Evolutionary conservation across 2,888 invertebrate genomes (phyloP).

Genomic region (Teinopalpus imperialis): DNA sequence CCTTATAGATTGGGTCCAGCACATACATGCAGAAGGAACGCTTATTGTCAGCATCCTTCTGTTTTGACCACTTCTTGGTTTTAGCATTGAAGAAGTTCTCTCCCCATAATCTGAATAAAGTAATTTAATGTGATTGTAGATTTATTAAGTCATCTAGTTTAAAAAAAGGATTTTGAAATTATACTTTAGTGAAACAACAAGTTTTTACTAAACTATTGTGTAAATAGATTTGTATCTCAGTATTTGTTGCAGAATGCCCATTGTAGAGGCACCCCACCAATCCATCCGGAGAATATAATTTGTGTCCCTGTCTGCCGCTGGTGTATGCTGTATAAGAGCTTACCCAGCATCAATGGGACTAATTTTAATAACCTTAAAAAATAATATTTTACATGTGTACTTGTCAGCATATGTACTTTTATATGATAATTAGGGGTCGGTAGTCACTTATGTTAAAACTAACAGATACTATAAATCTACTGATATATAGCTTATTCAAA

Average conservation of each 20-base stretch:
- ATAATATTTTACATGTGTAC: too few species aligned
- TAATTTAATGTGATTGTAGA: too few species aligned
- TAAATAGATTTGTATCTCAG: slow-evolving; percentile 51
- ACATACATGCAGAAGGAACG: slow-evolving; percentile 99
- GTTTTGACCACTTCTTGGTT: slow-evolving; percentile 99
- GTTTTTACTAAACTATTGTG: too few species aligned
- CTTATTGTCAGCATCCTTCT: slow-evolving; percentile 94
- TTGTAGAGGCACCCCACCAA: slow-evolving; percentile 44
- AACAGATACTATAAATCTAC: too few species aligned
- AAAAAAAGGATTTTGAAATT: too few species aligned
- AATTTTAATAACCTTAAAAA: slow-evolving; percentile 19
- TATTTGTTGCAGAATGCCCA: slow-evolving; percentile 47
- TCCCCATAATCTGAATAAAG: slow-evolving; percentile 89
- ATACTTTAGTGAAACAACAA: too few species aligned
- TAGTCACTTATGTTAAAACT: too few species aligned
- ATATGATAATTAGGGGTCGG: too few species aligned
- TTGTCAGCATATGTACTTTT: too few species aligned
- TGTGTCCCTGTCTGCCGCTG: slow-evolving; percentile 76
- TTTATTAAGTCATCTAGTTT: too few species aligned
- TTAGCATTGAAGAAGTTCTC: slow-evolving; percentile 99
- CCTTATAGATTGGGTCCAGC: slow-evolving; percentile 99
- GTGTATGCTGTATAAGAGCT: slow-evolving; percentile 57
- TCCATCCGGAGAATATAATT: slow-evolving; percentile 46
- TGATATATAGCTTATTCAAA: too few species aligned
- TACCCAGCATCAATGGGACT: slow-evolving; percentile 75